Conservation (phyloP, 2,113 vertebrate genomes). For the Erythrocercus mccallii region DNA sequence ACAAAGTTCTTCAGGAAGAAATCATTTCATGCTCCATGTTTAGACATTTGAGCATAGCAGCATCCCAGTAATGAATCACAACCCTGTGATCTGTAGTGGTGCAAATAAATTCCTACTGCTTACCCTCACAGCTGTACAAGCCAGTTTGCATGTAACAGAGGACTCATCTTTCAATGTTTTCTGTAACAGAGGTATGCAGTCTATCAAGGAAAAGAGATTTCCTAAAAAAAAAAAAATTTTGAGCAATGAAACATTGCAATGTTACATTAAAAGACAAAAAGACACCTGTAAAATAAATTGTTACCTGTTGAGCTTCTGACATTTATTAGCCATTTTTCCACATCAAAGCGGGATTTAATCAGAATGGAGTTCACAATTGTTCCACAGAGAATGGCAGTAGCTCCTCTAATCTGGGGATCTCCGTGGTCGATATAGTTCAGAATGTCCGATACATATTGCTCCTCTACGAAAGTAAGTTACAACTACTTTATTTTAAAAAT, state of each 20-base stretch:
- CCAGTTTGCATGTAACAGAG: constrained; percentile 94
- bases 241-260: background rate
- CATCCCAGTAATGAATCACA: background rate
- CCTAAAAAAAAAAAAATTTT: constrained; percentile 62
- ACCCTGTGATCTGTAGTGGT: background rate
- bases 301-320: constrained; percentile 84
- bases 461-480: constrained; percentile 76
- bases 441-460: constrained; percentile 91
- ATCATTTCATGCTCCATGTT: background rate
- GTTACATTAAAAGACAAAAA: background rate
- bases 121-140: constrained; percentile 92
- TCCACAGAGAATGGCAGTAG: constrained; percentile 90
- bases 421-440: constrained; percentile 87
- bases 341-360: constrained; percentile 85
- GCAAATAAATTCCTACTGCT: constrained; percentile 25
- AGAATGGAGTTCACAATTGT: constrained; percentile 87
- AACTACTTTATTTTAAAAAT: constrained; percentile 62
- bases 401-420: constrained; percentile 94
- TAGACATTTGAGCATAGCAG: background rate
- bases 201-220: constrained; percentile 83
- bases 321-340: constrained; percentile 82
- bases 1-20: background rate
- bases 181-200: constrained; percentile 87
- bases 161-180: constrained; percentile 89
- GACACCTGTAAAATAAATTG: background rate